A percentile compares a stretch with the other conserved stretches of the same genome.
These are phyloP conservation scores for Protodeltote pygarga DNA, from an alignment of 2,888 invertebrate species.

Conservation along the genomic window DNA sequence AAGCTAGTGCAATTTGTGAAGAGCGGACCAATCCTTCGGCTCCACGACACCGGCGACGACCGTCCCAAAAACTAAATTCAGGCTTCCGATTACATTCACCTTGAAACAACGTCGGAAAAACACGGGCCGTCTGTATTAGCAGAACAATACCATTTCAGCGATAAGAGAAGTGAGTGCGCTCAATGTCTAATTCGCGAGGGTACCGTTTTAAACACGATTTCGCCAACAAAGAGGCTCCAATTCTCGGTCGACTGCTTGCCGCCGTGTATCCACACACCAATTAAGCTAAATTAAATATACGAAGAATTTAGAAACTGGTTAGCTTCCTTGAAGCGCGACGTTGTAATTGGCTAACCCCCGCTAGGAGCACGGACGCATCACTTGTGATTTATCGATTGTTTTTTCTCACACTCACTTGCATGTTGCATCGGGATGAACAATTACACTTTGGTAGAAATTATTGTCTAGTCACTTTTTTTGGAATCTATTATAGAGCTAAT, in stretches of 20 bases:
- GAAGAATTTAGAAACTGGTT: constrained; percentile 87
- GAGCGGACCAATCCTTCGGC: constrained; percentile 20
- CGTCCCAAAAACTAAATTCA: constrained; percentile 22
- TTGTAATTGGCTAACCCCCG: constrained; percentile 82
- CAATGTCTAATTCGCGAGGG: constrained; percentile 65
- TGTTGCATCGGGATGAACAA: constrained; percentile 57
- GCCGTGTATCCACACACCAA: constrained; percentile 81
- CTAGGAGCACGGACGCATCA: constrained; percentile 78
- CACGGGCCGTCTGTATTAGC: constrained; percentile 24
- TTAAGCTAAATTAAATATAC: constrained; percentile 86
- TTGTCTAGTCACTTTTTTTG: constrained; percentile 45
- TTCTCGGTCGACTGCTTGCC: constrained; percentile 82
- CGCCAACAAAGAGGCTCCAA: constrained; percentile 80
- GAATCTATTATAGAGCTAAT: constrained; percentile 24
- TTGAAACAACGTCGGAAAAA: constrained; percentile 25
- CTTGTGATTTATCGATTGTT: constrained; percentile 78
- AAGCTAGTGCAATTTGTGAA: constrained; percentile 42
- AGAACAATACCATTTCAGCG: constrained; percentile 56
- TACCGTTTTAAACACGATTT: constrained; percentile 77
- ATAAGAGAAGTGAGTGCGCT: constrained; percentile 57
- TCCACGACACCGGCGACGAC: constrained; percentile 16
- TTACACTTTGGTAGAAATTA: constrained; percentile 60
- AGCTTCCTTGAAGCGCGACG: constrained; percentile 86
- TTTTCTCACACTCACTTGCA: constrained; percentile 57
- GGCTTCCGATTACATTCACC: constrained; percentile 30